Percentiles rank a stretch among this genome's conserved stretches.
Evolutionary conservation across 35 echinoderm and acorn worm genomes (phyloP).

Genomic region (Ophiothrix spiculata): DNA sequence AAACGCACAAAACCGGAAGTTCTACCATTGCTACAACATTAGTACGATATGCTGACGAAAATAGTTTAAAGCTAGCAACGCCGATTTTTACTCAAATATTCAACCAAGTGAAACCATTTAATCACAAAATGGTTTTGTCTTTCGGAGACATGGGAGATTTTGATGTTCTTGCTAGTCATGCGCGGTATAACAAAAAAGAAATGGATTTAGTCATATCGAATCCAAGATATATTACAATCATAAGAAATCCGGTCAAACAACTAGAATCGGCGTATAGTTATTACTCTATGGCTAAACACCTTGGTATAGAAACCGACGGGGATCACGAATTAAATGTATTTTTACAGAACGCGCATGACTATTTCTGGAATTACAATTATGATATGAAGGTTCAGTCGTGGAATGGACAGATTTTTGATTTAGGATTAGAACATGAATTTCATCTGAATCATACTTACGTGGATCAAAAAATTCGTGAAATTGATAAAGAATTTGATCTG

Average conservation of each 20-base stretch:
- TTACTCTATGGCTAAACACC: background rate
- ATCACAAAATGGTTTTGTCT: conserved; percentile 10
- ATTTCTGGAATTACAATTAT: conserved; percentile 7
- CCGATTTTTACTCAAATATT: conserved; percentile 23
- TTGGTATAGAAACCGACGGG: background rate
- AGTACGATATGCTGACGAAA: conserved; percentile 63
- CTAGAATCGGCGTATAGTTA: conserved; percentile 1
- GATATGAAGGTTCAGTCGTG: conserved; percentile 10
- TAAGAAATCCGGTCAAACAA: conserved; percentile 38
- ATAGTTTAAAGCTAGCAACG: conserved; percentile 39
- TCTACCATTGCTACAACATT: conserved; percentile 59
- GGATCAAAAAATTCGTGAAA: conserved; percentile 27
- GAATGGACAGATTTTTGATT: conserved; percentile 73
- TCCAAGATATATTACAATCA: conserved; percentile 52
- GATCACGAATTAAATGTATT: conserved; percentile 44
- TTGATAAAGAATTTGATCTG: conserved; percentile 69
- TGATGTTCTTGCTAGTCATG: conserved; percentile 49
- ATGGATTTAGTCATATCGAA: conserved; percentile 49
- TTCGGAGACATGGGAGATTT: conserved; percentile 18
- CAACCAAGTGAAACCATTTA: conserved; percentile 15
- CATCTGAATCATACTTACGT: conserved; percentile 18
- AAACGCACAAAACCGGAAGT: conserved; percentile 84
- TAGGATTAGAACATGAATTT: conserved; percentile 45
- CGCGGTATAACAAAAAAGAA: conserved; percentile 36
- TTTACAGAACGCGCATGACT: conserved; percentile 30